Evolutionary conservation across 2,888 invertebrate species (phyloP), one percentile per base, ranked within the genome.

Genomic region (Oscheius sp.): DNA sequence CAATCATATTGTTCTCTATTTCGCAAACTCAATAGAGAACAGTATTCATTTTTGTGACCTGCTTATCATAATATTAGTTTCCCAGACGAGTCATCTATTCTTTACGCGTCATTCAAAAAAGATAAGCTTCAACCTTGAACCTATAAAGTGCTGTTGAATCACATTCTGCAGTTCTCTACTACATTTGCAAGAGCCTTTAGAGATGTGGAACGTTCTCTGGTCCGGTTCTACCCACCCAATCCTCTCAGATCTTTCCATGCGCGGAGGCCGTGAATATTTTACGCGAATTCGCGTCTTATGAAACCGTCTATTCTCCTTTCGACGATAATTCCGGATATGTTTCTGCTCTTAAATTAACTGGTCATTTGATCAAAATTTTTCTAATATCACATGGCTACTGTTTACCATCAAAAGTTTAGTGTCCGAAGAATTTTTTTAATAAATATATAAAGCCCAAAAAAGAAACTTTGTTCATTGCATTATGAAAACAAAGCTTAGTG

Each of bases 41-140:
- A 32, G 33, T 32, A 28, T 54, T 54, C 54, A 33, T 41, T 41
- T 59, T 41, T 57, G 57, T 51, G 57, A 17, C 38, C 57, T 12
- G 8, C 33, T 59, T 59, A 59, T 59, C 59, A 26, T 28, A 6
- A n/a, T 36, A 14, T 38, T 5, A n/a, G 24, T 38, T 57, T 57
- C 44, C 44, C 28, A 41, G 44, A 22, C 24, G 41, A 57, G 41
- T 57, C 57, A 57, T 57, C 32, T 9, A 24, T 26, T 14, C 14
- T 24, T 8, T 1, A 24, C 59, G 9, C 59, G 59, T 59, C 59
- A 59, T 59, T 22, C 26, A 26, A 28, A n/a, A 20, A 38, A 28
- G 59, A 59, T 59, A 59, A 59, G 44, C 24, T 44, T 24, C 41
- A 41, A 22, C 20, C 17, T 32, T 28, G 24, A 41, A 20, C 2